A percentile compares a stretch with the other conserved stretches of the same genome.
Conservation (phyloP, 2,888 invertebrate genomes). For the Pachymerium ferrugineum region DNA sequence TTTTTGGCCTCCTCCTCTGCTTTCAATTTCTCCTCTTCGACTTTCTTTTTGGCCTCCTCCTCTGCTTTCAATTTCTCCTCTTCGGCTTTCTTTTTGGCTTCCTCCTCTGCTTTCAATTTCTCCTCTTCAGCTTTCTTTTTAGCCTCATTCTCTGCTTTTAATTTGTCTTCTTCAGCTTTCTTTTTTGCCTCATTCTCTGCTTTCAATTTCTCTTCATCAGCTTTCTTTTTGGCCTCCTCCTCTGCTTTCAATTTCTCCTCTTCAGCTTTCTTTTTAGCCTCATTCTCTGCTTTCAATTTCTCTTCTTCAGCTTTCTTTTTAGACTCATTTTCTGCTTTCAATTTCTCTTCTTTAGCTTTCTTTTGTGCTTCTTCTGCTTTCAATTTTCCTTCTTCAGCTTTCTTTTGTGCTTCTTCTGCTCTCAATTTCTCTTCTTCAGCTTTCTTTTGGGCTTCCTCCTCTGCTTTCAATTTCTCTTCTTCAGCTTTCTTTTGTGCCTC, state of each 20-base stretch:
- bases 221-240: conserved; percentile 10
- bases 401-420: too few species aligned
- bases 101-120: conserved; percentile 40
- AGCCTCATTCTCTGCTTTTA: conserved; percentile 43
- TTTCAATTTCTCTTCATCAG: background rate
- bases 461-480: conserved; percentile 11
- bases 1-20: conserved; percentile 39
- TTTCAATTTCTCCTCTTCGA: conserved; percentile 28
- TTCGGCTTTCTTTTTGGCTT: conserved; percentile 47
- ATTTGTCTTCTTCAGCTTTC: conserved; percentile 31
- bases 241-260: conserved; percentile 32
- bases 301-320: conserved; percentile 40
- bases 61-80: conserved; percentile 47
- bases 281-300: conserved; percentile 44
- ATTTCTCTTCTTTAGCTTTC: too few species aligned
- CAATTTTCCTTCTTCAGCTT: background rate
- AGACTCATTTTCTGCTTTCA: too few species aligned
- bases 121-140: conserved; percentile 40
- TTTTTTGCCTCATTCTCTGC: conserved; percentile 28
- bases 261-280: background rate
- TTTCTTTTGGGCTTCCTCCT: too few species aligned
- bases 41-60: conserved; percentile 37
- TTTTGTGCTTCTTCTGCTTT: background rate
- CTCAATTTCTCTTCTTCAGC: too few species aligned
- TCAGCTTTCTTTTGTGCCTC: conserved; percentile 33